Percentiles rank a stretch among this genome's conserved stretches.
Evolutionary conservation across 2,113 vertebrate species (phyloP).

Genomic region (Lota lota): DNA sequence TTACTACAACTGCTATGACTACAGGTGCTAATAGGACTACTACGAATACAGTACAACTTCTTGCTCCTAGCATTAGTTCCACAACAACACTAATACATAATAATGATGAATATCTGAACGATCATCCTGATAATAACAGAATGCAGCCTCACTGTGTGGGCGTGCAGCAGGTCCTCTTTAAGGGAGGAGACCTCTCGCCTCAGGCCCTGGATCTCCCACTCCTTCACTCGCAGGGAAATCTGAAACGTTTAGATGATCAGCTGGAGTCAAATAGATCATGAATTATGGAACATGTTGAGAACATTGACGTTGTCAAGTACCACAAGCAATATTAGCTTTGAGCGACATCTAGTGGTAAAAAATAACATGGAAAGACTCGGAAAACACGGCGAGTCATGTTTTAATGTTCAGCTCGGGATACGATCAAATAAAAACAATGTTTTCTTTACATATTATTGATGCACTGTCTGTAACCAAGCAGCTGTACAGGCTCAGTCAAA

Average conservation of each 20-base stretch:
- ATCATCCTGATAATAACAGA: not conserved
- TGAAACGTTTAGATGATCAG: constrained; percentile 25
- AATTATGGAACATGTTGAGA: not conserved
- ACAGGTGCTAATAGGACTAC: too few species aligned
- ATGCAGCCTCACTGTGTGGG: constrained; percentile 47
- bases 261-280: not conserved
- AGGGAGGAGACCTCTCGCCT: constrained; percentile 68
- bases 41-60: too few species aligned
- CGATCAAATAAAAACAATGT: too few species aligned
- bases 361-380: too few species aligned
- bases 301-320: not conserved
- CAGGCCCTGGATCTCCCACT: constrained; percentile 65
- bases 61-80: too few species aligned
- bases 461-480: too few species aligned
- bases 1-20: too few species aligned
- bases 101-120: not conserved
- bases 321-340: not conserved
- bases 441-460: too few species aligned
- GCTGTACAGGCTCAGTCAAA: too few species aligned
- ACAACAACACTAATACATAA: not conserved
- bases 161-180: constrained; percentile 61
- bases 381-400: too few species aligned
- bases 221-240: constrained; percentile 70
- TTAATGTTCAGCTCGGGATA: too few species aligned
- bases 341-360: not conserved